Conservation (phyloP, 2,888 invertebrate genomes). For the Ectemnius continuus region DNA sequence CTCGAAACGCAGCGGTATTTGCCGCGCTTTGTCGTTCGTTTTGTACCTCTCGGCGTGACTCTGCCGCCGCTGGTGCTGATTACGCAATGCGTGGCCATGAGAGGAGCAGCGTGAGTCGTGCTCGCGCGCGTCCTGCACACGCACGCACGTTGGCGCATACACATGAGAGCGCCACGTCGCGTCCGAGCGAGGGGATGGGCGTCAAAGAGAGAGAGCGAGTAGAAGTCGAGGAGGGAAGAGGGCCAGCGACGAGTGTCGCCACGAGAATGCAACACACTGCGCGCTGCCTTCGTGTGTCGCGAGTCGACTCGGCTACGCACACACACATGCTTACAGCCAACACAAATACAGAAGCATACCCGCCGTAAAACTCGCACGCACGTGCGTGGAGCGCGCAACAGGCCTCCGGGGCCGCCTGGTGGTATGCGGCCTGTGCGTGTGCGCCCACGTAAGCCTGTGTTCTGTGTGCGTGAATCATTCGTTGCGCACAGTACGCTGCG, state of each 20-base stretch:
- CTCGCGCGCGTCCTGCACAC: constrained; percentile 38
- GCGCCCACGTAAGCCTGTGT: constrained; percentile 20
- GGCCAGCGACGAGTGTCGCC: constrained; percentile 27
- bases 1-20: constrained; percentile 65
- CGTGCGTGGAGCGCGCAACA: constrained; percentile 41
- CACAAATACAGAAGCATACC: neutral
- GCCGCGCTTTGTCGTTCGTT: constrained; percentile 70
- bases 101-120: constrained; percentile 63
- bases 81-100: constrained; percentile 78
- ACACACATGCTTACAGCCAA: constrained; percentile 14
- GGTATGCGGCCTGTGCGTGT: constrained; percentile 11
- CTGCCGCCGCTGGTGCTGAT: constrained; percentile 69
- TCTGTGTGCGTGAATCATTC: constrained; percentile 5
- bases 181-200: neutral
- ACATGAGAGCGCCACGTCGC: constrained; percentile 7
- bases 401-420: neutral
- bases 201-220: too few species aligned
- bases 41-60: constrained; percentile 66
- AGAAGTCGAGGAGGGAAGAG: too few species aligned
- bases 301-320: constrained; percentile 34
- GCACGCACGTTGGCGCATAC: constrained; percentile 28
- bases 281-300: constrained; percentile 47
- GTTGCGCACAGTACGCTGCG: constrained; percentile 12
- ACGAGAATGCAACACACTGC: constrained; percentile 47
- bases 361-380: constrained; percentile 16